Conservation (phyloP, 2,113 vertebrate genomes). For the Nothocercus nigrocapillus region DNA sequence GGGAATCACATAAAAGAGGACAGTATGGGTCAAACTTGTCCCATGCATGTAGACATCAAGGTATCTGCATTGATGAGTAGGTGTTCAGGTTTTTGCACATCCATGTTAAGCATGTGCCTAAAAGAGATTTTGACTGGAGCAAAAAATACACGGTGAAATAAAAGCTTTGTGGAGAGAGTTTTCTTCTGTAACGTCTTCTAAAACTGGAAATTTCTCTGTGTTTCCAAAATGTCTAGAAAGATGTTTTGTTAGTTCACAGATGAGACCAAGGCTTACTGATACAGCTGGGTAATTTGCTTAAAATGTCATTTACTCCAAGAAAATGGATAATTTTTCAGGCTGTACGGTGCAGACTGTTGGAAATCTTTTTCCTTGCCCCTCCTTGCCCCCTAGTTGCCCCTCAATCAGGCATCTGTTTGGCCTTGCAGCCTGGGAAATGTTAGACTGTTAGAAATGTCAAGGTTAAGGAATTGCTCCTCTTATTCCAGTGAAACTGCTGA, state of each 20-base stretch:
- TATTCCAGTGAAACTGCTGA: not conserved
- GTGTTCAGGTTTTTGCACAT: not conserved
- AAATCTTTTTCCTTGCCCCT: not conserved
- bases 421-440: not conserved
- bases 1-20: not conserved
- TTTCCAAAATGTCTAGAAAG: not conserved
- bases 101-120: not conserved
- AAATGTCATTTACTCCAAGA: not conserved
- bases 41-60: not conserved
- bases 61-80: fast-evolving
- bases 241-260: not conserved
- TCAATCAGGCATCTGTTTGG: fast-evolving
- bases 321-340: not conserved
- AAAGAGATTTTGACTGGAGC: not conserved
- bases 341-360: not conserved
- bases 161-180: not conserved
- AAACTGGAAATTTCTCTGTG: not conserved
- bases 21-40: fast-evolving
- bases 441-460: not conserved
- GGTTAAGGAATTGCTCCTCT: not conserved
- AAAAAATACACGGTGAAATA: not conserved
- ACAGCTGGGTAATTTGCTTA: not conserved
- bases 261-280: not conserved
- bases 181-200: not conserved
- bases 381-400: not conserved